Percentiles rank a stretch among this genome's conserved stretches.
Evolutionary conservation across 2,113 vertebrate genomes (phyloP).

Genomic region (Datnioides undecimradiatus): DNA sequence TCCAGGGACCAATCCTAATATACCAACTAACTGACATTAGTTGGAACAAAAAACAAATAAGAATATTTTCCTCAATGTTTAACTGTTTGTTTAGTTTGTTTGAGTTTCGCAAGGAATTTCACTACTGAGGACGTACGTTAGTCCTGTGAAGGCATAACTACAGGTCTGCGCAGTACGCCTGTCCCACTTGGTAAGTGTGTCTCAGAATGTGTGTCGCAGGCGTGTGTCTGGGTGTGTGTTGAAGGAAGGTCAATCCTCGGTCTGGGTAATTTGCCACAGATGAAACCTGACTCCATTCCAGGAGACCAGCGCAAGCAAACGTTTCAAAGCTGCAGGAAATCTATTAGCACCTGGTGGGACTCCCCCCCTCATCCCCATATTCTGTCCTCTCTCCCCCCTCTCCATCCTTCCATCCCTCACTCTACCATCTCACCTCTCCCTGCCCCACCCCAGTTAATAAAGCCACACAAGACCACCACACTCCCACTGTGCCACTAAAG

Average conservation of each 20-base stretch:
- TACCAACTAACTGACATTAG: too few species aligned
- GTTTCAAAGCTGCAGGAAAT: constrained; percentile 86
- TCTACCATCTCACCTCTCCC: constrained; percentile 71
- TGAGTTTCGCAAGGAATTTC: not conserved
- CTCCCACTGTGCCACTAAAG: constrained; percentile 78
- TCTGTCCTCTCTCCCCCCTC: constrained; percentile 41
- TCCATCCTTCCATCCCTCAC: constrained; percentile 36
- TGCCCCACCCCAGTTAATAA: constrained; percentile 78
- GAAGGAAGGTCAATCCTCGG: constrained; percentile 80
- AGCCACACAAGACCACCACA: constrained; percentile 77
- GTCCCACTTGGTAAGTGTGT: constrained; percentile 49
- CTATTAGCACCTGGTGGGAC: constrained; percentile 85
- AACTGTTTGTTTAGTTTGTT: too few species aligned
- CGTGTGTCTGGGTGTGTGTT: constrained; percentile 68
- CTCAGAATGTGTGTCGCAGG: constrained; percentile 48
- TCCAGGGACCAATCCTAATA: too few species aligned
- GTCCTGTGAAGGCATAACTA: not conserved
- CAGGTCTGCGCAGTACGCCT: constrained; percentile 30
- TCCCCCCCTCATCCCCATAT: constrained; percentile 13
- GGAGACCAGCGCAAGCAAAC: constrained; percentile 69
- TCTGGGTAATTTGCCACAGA: constrained; percentile 84
- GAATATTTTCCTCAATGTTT: too few species aligned
- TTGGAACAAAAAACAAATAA: too few species aligned
- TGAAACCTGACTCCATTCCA: constrained; percentile 79
- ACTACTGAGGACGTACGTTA: not conserved